Percentiles rank a stretch among this genome's conserved stretches.
These are phyloP conservation scores for Amiota minor DNA, from an alignment of 2,888 invertebrate species.

Conservation along the genomic window DNA sequence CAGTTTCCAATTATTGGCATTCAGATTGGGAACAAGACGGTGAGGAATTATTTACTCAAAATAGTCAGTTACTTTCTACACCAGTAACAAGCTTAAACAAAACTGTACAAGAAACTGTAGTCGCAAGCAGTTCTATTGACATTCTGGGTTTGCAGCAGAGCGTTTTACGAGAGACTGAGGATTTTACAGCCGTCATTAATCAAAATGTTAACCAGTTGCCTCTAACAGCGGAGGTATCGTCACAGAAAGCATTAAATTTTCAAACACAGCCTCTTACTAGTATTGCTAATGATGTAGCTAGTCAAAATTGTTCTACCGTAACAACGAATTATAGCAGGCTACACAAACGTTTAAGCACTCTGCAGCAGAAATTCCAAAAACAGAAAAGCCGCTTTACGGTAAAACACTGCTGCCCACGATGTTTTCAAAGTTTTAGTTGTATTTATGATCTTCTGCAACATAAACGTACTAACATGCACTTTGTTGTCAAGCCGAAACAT, in stretches of 20 bases:
- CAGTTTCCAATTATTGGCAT: slow-evolving; percentile 51
- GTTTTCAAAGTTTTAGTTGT: slow-evolving; percentile 42
- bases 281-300: background rate
- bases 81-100: slow-evolving; percentile 3
- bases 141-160: slow-evolving; percentile 63
- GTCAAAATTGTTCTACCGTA: background rate
- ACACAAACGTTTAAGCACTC: slow-evolving; percentile 48
- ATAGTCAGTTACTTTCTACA: background rate
- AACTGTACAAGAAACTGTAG: slow-evolving; percentile 22
- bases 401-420: slow-evolving; percentile 43
- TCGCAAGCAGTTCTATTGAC: slow-evolving; percentile 51
- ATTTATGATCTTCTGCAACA: slow-evolving; percentile 52
- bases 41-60: background rate
- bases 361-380: slow-evolving; percentile 50
- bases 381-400: background rate
- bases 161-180: slow-evolving; percentile 56
- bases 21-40: slow-evolving; percentile 46
- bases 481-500: slow-evolving; percentile 37
- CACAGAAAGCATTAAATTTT: background rate
- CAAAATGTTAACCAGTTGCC: background rate
- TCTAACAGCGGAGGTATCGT: background rate
- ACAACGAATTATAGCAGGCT: slow-evolving; percentile 48
- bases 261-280: slow-evolving; percentile 24
- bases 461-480: slow-evolving; percentile 50
- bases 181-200: slow-evolving; percentile 34